Conservation (phyloP, 2,888 invertebrate species). For the Phaedon cochleariae region DNA sequence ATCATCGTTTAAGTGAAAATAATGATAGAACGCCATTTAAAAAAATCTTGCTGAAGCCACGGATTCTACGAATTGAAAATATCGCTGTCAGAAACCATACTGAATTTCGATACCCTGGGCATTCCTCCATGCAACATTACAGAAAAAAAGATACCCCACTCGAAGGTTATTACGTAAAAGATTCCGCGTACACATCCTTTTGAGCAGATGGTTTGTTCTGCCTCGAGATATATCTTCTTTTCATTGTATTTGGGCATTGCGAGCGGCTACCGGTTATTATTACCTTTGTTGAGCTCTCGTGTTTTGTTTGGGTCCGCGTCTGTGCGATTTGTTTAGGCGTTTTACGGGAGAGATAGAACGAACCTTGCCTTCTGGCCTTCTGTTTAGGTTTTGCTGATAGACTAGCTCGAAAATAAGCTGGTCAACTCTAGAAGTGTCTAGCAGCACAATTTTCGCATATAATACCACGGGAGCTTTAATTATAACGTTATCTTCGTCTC, state of each 20-base stretch:
- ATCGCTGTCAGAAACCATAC: constrained; percentile 29
- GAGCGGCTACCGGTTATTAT: constrained; percentile 48
- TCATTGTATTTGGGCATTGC: constrained; percentile 37
- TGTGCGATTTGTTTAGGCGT: constrained; percentile 19
- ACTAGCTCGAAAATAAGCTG: no score
- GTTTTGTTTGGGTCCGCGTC: constrained; percentile 32
- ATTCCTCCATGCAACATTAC: constrained; percentile 11
- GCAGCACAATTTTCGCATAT: no score
- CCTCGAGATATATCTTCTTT: constrained; percentile 45
- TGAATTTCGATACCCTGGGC: constrained; percentile 14
- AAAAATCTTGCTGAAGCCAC: background rate
- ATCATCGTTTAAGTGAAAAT: no score
- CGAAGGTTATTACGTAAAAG: constrained; percentile 44
- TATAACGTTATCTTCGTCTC: no score
- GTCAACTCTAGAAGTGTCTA: no score
- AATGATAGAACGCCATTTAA: no score
- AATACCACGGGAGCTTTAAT: no score
- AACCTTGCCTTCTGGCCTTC: background rate
- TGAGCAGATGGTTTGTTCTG: constrained; percentile 46
- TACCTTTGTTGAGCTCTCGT: constrained; percentile 43
- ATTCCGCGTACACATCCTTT: constrained; percentile 44
- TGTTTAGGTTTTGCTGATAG: background rate
- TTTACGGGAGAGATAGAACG: constrained; percentile 1
- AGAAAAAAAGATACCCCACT: constrained; percentile 43
- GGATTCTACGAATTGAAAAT: constrained; percentile 15